phyloP scores from a whole-genome alignment of 2,797 vertebrate species.

The Tenualosa thibaudeaui region DNA sequence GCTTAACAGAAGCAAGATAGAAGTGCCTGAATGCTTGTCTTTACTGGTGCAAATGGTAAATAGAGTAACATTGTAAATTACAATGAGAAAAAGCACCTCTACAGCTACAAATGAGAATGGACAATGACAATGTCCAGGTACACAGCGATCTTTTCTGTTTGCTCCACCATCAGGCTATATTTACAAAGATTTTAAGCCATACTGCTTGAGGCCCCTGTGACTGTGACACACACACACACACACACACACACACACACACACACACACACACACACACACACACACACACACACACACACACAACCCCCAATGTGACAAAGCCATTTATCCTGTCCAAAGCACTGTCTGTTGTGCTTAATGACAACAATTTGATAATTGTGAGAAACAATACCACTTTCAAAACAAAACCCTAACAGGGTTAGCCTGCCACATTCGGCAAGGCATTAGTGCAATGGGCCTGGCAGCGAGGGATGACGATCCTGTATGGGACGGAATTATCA shows the following conservation, averaged over 20 bases:
- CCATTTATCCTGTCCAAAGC: background rate
- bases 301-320: background rate
- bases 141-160: no score
- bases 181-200: no score
- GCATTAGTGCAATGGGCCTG: constrained; percentile 21
- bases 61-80: background rate
- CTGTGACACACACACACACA: background rate
- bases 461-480: background rate
- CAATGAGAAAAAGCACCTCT: background rate
- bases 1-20: background rate
- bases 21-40: background rate
- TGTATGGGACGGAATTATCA: constrained; percentile 5
- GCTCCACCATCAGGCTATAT: no score
- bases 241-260: background rate
- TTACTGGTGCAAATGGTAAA: background rate
- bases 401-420: background rate
- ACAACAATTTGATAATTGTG: constrained; percentile 16
- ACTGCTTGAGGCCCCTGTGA: no score
- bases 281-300: background rate
- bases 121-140: background rate
- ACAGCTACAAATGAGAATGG: background rate
- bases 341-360: background rate
- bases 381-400: constrained; percentile 10
- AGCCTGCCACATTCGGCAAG: background rate
- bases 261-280: constrained; percentile 3